Evolutionary conservation across 2,888 invertebrate genomes (phyloP), one percentile per base, ranked within the genome.

Genomic region (Mechanitis mazaeus): DNA sequence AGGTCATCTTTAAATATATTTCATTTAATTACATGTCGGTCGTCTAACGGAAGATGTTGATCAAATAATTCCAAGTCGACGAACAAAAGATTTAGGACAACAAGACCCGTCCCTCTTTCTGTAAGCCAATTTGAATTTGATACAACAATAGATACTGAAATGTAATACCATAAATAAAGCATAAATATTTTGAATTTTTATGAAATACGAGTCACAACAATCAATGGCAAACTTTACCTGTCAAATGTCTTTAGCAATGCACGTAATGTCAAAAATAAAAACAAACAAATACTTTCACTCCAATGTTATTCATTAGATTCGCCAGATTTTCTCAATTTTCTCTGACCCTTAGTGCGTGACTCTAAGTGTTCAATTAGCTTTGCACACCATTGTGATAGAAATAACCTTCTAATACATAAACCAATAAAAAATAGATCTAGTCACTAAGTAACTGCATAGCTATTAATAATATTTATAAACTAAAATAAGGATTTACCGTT

Each of bases 281-380:
- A 58, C 45, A 55, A 58, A 55, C 35, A 45, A 60, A 53, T 54
- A 62, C 63, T 69, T 68, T 69, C 68, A 56, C 61, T 61, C 12
- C 64, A 61, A 60, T 59, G 61, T 57, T 59, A 60, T 61, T 64
- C 68, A 79, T 84, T 81, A 81, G 84, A 81, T 78, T 71, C 84
- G 83, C 75, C 73, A 81, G 55, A 80, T 84, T 85, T 86, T 78
- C 78, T 75, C 79, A 76, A 78, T 85, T 84, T 83, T 80, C 82
- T 72, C 77, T 69, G 71, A 69, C 78, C 79, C 76, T 76, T 76
- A 72, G 76, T 75, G 81, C 85, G 83, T 85, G 81, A 85, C 81
- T 74, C 62, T 63, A 67, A 61, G 5, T 20, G 20, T 6, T 50
- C 50, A 50, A 50, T 50, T 50, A 28, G 5, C 31, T 50, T 9